phyloP scores from a whole-genome alignment of 2,113 vertebrate species.

The Myrmecophaga tridactyla region DNA sequence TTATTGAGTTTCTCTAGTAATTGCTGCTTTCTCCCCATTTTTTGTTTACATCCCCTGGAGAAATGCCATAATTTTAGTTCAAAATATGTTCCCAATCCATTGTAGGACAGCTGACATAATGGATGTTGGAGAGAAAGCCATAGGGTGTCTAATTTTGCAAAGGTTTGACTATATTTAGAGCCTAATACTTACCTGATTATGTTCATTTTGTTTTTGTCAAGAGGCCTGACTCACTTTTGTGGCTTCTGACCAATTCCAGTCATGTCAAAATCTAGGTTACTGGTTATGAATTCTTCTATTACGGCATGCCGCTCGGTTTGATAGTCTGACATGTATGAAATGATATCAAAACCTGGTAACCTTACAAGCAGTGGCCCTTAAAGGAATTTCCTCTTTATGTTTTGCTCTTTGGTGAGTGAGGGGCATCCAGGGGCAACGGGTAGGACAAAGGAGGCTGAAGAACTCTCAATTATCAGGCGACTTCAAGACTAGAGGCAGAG shows the following conservation, averaged over 20 bases:
- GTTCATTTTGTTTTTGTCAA: neutral
- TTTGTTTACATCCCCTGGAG: slow-evolving; percentile 60
- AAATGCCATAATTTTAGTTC: slow-evolving; percentile 66
- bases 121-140: slow-evolving; percentile 55
- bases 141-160: slow-evolving; percentile 22
- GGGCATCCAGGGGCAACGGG: neutral
- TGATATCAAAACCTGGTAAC: neutral
- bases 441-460: neutral
- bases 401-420: neutral
- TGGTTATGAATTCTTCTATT: slow-evolving; percentile 44
- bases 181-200: slow-evolving; percentile 21
- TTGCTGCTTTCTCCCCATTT: slow-evolving; percentile 61
- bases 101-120: slow-evolving; percentile 54
- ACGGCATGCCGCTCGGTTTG: neutral
- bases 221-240: slow-evolving; percentile 53
- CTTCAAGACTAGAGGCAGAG: neutral
- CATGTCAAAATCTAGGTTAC: slow-evolving; percentile 46
- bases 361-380: neutral
- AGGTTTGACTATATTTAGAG: slow-evolving; percentile 39
- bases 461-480: no score
- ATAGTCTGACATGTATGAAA: neutral
- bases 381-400: neutral
- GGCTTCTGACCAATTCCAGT: slow-evolving; percentile 4
- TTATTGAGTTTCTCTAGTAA: slow-evolving; percentile 65
- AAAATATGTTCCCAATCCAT: slow-evolving; percentile 64